Evolutionary conservation across 2,113 vertebrate genomes (phyloP).

Genomic region (Maccullochella peelii): DNA sequence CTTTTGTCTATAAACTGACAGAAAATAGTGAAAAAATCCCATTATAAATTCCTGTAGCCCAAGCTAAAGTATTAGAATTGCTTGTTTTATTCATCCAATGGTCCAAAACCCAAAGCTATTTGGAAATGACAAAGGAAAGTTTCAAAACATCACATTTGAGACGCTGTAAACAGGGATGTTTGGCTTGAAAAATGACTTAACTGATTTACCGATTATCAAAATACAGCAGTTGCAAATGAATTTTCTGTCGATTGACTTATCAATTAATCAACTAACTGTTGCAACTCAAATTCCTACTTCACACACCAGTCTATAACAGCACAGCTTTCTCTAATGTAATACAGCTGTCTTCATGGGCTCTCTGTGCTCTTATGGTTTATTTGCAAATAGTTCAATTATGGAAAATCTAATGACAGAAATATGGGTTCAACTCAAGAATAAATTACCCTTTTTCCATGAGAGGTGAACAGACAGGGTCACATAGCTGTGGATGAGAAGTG

Average conservation of each 20-base stretch:
- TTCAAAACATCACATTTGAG: neutral
- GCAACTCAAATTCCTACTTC: too few relatives aligned
- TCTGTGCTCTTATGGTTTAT: too few relatives aligned
- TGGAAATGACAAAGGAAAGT: neutral
- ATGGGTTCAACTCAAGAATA: neutral
- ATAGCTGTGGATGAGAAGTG: neutral
- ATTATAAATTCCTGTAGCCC: neutral
- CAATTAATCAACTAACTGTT: neutral
- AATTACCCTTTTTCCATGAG: neutral
- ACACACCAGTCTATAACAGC: neutral
- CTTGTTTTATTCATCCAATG: neutral
- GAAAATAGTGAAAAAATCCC: neutral
- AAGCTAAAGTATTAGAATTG: neutral
- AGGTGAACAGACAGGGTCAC: conserved; percentile 28
- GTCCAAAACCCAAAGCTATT: neutral
- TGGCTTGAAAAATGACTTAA: neutral
- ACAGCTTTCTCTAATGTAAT: neutral
- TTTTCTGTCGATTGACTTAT: neutral
- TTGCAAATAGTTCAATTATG: neutral
- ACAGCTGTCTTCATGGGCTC: neutral
- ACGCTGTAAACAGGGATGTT: neutral
- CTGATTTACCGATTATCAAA: neutral
- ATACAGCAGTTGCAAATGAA: neutral
- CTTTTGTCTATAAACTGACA: neutral
- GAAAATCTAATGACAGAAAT: neutral